Percentiles rank a stretch among this genome's conserved stretches.
These are phyloP conservation scores for Crematogaster levior DNA, from an alignment of 2,888 invertebrate genomes.

Conservation along the genomic window DNA sequence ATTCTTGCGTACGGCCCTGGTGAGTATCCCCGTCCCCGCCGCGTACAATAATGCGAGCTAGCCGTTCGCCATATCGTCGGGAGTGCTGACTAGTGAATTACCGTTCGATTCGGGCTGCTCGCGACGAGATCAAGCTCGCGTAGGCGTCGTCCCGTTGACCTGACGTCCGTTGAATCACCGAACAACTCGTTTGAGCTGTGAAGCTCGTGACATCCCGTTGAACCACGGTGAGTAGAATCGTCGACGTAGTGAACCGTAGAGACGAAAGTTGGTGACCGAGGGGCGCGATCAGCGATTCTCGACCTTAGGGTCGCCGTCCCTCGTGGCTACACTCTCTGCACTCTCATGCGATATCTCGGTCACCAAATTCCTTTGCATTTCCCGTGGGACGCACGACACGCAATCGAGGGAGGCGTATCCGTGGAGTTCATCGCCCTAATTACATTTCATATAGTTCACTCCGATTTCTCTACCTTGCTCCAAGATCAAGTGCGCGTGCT, in stretches of 20 bases:
- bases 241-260: slow-evolving; percentile 67
- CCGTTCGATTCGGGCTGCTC: slow-evolving; percentile 49
- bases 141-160: slow-evolving; percentile 27
- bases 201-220: slow-evolving; percentile 48
- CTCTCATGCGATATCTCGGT: not conserved
- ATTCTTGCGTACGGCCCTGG: slow-evolving; percentile 67
- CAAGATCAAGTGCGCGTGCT: not conserved
- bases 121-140: not conserved
- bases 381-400: not conserved
- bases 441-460: not conserved
- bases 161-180: slow-evolving; percentile 15
- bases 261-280: slow-evolving; percentile 76
- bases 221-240: slow-evolving; percentile 76
- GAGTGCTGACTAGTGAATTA: slow-evolving; percentile 57
- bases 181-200: not conserved
- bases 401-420: not conserved
- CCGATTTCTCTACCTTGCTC: not conserved
- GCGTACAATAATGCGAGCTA: slow-evolving; percentile 53
- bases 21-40: slow-evolving; percentile 45
- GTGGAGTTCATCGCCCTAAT: not conserved
- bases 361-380: not conserved
- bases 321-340: slow-evolving; percentile 4
- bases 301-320: slow-evolving; percentile 66
- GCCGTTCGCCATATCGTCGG: slow-evolving; percentile 78
- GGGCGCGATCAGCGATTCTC: slow-evolving; percentile 77